These are phyloP conservation scores for Ptiloglossa arizonensis DNA, from an alignment of 1,140 invertebrate species.

Conservation along the genomic window DNA sequence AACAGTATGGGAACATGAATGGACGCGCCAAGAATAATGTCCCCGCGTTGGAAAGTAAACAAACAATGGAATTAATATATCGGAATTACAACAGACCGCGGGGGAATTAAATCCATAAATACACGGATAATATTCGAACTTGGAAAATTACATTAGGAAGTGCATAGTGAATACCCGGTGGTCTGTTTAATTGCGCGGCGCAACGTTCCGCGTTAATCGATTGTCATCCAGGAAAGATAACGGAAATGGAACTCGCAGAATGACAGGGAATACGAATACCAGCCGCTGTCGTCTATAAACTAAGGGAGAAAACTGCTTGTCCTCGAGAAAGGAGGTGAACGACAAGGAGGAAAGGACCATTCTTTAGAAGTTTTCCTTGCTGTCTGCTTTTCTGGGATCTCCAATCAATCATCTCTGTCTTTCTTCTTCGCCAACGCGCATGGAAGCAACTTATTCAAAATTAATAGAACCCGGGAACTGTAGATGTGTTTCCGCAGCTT, in stretches of 20 bases:
- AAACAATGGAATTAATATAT: conserved; percentile 4
- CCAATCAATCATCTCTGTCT: conserved; percentile 36
- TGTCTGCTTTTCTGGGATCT: conserved; percentile 45
- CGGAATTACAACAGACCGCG: not conserved
- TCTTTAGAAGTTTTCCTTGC: conserved; percentile 65
- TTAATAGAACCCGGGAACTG: conserved; percentile 29
- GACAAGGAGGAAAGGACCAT: conserved; percentile 46
- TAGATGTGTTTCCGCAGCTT: not conserved
- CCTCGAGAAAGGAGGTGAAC: conserved; percentile 32
- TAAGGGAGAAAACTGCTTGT: conserved; percentile 57
- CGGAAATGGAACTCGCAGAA: not conserved
- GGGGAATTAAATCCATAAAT: conserved; percentile 11
- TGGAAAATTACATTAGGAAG: conserved; percentile 16
- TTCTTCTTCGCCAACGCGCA: not conserved
- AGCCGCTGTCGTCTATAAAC: conserved; percentile 23
- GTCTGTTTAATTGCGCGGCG: conserved; percentile 15
- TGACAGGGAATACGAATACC: conserved; percentile 29
- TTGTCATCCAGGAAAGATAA: not conserved
- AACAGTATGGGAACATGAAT: not conserved
- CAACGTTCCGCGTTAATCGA: not conserved
- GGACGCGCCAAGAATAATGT: not conserved
- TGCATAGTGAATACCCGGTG: not conserved
- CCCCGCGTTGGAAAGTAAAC: not conserved
- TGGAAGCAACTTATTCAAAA: conserved; percentile 33
- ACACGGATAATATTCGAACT: not conserved